A percentile compares a stretch with the other conserved stretches of the same genome.
phyloP scores from a whole-genome alignment of 2,797 vertebrate genomes.

The Artibeus jamaicensis region DNA sequence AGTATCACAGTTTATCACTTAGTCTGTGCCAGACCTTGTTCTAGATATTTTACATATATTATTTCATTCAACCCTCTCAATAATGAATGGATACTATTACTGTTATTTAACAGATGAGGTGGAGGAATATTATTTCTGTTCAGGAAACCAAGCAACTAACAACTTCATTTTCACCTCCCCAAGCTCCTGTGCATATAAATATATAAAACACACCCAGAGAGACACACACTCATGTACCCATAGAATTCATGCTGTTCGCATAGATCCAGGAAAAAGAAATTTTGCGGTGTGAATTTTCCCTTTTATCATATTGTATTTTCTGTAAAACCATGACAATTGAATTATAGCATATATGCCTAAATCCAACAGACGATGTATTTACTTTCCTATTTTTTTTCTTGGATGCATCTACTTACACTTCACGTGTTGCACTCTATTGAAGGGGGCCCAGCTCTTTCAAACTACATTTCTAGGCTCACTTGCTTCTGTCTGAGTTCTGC shows the following conservation, averaged over 20 bases:
- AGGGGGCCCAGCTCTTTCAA: background rate
- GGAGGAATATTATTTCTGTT: background rate
- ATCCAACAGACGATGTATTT: background rate
- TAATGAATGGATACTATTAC: background rate
- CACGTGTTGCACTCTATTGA: background rate
- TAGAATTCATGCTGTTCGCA: background rate
- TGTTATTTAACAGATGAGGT: background rate
- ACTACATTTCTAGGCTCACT: background rate
- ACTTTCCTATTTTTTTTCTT: background rate
- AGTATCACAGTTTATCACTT: background rate
- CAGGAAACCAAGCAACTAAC: background rate
- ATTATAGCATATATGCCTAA: background rate
- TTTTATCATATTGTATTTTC: background rate
- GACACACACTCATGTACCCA: background rate
- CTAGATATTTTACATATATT: background rate
- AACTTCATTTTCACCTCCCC: background rate
- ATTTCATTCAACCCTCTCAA: background rate
- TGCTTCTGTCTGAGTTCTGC: background rate
- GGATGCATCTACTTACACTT: background rate
- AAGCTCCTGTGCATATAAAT: background rate
- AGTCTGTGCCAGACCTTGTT: background rate
- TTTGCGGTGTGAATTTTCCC: background rate
- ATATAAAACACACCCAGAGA: background rate
- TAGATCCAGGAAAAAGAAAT: background rate
- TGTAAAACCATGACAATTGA: conserved; percentile 13